Base-by-base conservation (phyloP, 2,797 vertebrate genomes). In the Gymnopithys bicolor region DNA sequence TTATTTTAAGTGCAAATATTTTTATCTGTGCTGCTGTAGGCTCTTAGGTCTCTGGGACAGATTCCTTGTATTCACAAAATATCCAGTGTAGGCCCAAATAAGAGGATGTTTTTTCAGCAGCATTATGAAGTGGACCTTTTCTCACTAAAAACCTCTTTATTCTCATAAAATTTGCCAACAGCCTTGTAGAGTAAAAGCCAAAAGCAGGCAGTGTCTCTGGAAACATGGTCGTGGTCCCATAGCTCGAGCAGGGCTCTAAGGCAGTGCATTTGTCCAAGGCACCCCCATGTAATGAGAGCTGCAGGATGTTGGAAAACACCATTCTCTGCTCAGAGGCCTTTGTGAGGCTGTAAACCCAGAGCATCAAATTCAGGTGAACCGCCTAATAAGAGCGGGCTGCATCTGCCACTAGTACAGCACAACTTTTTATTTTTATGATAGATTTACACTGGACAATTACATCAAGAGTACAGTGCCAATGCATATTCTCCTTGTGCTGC, bases 241-340 rank as follows among this genome's bases (percentile, higher is more conserved):
- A 35, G 1, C 2, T 2, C 7, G 25, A 39, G 33, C 53, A 81
- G 32, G 37, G 19, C 46, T 59, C n/a, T 51, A 27, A 49, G 59
- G 9, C 41, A 33, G 18, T 12, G 15, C 8, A 1, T 67, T 86
- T 74, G 30, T 32, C n/a, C 35, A 30, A 53, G 73, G 28, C 49
- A 41, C 21, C 19, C 30, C 16, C 27, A 46, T 0, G 0, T 24
- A 19, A 78, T 1, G 1, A 60, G 23, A 86, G 41, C n/a, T 63
- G 35, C 35, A 12, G 7, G 5, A 56, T 1, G 3, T 33, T 9
- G 39, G 64, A 55, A 78, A 88, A 63, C n/a, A 37, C 1, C 4
- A 9, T 59, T 45, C 64, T 55, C 76, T 60, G 45, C 76, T 62
- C n/a, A 56, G 8, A 82, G 70, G 16, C 24, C 37, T 89, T 46